Conservation (phyloP, 1,140 invertebrate genomes). For the Notospermus geniculatus region DNA sequence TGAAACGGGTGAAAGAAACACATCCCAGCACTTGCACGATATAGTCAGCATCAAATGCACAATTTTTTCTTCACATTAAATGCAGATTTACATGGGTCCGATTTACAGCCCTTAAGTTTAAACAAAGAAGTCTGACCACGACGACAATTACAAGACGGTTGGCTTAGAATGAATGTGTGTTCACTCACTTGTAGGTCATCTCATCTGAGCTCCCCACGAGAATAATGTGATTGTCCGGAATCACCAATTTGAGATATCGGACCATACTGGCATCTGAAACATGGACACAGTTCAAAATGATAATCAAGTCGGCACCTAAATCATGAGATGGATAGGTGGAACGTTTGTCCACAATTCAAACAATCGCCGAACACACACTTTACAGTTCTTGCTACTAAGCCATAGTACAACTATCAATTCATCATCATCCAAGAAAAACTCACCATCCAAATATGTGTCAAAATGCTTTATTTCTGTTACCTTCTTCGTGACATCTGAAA, state of each 20-base stretch:
- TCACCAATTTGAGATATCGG: constrained; percentile 35
- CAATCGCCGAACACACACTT: not conserved
- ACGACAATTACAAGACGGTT: not conserved
- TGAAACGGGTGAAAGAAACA: constrained; percentile 20
- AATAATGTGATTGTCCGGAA: constrained; percentile 33
- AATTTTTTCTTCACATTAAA: not conserved
- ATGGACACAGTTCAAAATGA: not conserved
- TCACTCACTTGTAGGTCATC: constrained; percentile 37
- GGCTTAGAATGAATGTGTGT: not conserved
- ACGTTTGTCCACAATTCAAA: not conserved
- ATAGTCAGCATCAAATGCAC: no score
- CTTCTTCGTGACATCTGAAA: constrained; percentile 33
- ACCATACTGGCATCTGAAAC: constrained; percentile 37
- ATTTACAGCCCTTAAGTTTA: no score
- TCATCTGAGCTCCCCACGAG: constrained; percentile 48
- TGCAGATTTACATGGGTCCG: not conserved
- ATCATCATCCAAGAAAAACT: constrained; percentile 12
- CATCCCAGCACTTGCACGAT: not conserved
- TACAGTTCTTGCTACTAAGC: not conserved
- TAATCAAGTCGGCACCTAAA: not conserved
- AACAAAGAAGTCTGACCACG: no score
- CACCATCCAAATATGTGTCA: constrained; percentile 46
- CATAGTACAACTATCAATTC: not conserved
- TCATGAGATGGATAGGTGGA: not conserved
- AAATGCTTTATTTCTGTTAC: constrained; percentile 31